These are phyloP conservation scores for Chrysotoxum bicinctum DNA, from an alignment of 2,888 invertebrate genomes.

Conservation along the genomic window DNA sequence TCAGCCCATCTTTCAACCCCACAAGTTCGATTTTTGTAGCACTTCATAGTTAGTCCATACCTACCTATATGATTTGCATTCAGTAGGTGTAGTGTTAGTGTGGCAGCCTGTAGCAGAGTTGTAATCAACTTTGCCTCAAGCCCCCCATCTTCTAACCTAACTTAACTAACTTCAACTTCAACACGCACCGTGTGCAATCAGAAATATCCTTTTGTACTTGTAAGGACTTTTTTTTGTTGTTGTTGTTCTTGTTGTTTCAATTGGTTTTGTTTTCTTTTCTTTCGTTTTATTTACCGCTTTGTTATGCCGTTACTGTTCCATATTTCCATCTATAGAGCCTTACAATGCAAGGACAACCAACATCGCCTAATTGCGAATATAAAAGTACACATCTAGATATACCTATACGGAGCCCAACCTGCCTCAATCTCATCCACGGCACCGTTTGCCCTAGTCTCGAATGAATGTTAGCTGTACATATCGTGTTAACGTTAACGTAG, in stretches of 20 bases:
- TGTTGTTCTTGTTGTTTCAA: background rate
- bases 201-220: constrained; percentile 62
- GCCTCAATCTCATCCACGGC: no score
- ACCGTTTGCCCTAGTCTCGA: background rate
- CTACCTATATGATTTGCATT: background rate
- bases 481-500: constrained; percentile 34
- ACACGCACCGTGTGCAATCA: constrained; percentile 70
- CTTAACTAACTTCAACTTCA: constrained; percentile 65
- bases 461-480: constrained; percentile 38
- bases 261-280: constrained; percentile 2
- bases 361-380: constrained; percentile 69
- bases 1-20: background rate
- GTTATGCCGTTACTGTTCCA: constrained; percentile 56
- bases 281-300: constrained; percentile 24
- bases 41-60: constrained; percentile 37
- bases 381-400: constrained; percentile 58
- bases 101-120: constrained; percentile 30
- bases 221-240: constrained; percentile 17
- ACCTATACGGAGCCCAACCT: background rate
- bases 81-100: constrained; percentile 5
- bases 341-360: constrained; percentile 67
- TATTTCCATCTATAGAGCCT: constrained; percentile 40
- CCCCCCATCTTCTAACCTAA: constrained; percentile 14
- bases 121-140: constrained; percentile 56
- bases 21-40: constrained; percentile 45